Conservation (phyloP, 1,140 invertebrate genomes). For the Drosophila kurseongensis region DNA sequence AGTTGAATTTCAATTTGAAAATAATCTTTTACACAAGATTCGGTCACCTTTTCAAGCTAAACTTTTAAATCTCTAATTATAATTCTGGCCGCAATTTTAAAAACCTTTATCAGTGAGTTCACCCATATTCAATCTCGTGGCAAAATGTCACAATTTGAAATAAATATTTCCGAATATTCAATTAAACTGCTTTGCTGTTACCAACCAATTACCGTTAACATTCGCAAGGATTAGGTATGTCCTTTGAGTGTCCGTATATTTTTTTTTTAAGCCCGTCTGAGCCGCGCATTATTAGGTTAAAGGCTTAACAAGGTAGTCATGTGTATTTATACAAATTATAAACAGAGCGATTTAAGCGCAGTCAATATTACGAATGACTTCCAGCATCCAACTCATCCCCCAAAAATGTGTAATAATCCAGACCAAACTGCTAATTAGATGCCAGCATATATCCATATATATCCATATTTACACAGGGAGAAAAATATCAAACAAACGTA, state of each 20-base stretch:
- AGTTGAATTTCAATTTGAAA: no score
- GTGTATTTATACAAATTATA: no score
- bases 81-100: no score
- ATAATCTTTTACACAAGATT: no score
- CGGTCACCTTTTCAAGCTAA: no score
- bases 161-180: conserved; percentile 6
- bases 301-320: conserved; percentile 32
- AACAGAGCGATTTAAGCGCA: conserved; percentile 39
- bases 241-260: conserved; percentile 6
- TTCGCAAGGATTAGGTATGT: conserved; percentile 19
- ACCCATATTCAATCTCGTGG: neutral
- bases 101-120: no score
- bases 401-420: conserved; percentile 33
- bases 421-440: conserved; percentile 64
- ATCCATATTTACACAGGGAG: neutral
- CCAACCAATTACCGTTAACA: conserved; percentile 17
- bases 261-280: conserved; percentile 42
- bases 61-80: no score
- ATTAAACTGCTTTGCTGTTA: conserved; percentile 26
- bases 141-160: neutral
- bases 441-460: conserved; percentile 1
- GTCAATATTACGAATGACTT: conserved; percentile 41
- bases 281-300: conserved; percentile 29
- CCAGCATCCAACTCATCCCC: neutral
- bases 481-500: neutral